Evolutionary conservation across 2,797 vertebrate genomes (phyloP).

Genomic region (Lithobates sylvaticus): DNA sequence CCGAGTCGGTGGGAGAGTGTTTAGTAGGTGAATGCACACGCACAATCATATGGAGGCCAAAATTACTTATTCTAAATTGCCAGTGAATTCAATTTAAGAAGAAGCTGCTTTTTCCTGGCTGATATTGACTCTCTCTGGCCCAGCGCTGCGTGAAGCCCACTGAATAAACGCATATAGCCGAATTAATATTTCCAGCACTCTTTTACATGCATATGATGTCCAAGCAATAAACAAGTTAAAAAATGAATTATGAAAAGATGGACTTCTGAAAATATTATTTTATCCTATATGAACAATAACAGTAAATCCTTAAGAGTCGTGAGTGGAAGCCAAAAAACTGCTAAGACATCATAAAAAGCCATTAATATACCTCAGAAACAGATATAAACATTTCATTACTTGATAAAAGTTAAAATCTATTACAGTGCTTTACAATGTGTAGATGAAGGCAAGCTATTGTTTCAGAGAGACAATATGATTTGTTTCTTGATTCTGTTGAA

Average conservation of each 20-base stretch:
- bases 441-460: too few relatives aligned
- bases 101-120: slow-evolving; percentile 53
- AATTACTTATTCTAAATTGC: slow-evolving; percentile 63
- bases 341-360: too few relatives aligned
- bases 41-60: slow-evolving; percentile 58
- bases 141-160: slow-evolving; percentile 51
- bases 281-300: not conserved
- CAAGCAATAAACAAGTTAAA: slow-evolving; percentile 43
- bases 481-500: too few relatives aligned
- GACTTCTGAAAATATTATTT: slow-evolving; percentile 8
- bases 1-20: slow-evolving; percentile 54
- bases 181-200: slow-evolving; percentile 52
- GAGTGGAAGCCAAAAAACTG: not conserved
- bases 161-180: slow-evolving; percentile 51
- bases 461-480: too few relatives aligned
- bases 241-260: slow-evolving; percentile 23
- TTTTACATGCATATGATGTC: slow-evolving; percentile 35
- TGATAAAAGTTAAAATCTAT: too few relatives aligned
- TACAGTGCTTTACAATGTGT: too few relatives aligned
- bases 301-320: not conserved
- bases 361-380: not conserved
- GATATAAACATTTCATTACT: too few relatives aligned
- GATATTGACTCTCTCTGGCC: slow-evolving; percentile 58
- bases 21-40: slow-evolving; percentile 61
- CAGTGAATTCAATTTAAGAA: slow-evolving; percentile 62